phyloP scores from a whole-genome alignment of 2,888 invertebrate genomes.

The Aproaerema taeniolella region DNA sequence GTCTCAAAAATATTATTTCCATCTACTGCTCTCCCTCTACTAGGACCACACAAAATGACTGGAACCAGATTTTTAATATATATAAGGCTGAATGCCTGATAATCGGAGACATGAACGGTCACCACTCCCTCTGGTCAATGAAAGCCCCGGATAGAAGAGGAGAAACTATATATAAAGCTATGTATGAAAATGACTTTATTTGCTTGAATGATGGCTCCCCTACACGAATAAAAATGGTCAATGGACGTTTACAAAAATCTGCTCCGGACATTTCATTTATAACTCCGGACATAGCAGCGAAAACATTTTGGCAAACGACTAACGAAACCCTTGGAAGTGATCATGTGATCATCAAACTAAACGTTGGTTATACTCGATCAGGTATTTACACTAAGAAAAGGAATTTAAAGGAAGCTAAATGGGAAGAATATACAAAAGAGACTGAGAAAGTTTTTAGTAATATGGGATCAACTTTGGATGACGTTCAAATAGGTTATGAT shows the following conservation, averaged over 20 bases:
- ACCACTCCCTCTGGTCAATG: neutral
- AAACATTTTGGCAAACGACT: neutral
- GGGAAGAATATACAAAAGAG: too few species aligned
- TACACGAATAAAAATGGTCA: neutral
- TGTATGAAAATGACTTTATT: too few species aligned
- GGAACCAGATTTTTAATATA: neutral
- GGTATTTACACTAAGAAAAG: neutral
- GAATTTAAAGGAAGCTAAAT: too few species aligned
- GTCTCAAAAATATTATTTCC: neutral
- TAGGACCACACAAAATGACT: too few species aligned
- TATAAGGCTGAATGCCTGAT: neutral
- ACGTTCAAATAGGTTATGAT: too few species aligned
- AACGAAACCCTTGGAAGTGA: neutral
- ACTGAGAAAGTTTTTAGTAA: too few species aligned
- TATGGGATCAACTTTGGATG: too few species aligned
- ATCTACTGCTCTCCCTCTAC: too few species aligned
- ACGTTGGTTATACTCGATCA: neutral
- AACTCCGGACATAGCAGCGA: too few species aligned
- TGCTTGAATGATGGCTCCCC: neutral
- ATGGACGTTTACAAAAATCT: neutral
- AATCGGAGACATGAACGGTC: too few species aligned
- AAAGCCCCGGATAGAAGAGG: too few species aligned
- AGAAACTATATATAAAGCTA: too few species aligned
- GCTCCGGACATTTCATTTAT: neutral
- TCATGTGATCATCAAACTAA: neutral